Base-by-base conservation (phyloP, 2,113 vertebrate genomes). In the Pachyramphus minor region DNA sequence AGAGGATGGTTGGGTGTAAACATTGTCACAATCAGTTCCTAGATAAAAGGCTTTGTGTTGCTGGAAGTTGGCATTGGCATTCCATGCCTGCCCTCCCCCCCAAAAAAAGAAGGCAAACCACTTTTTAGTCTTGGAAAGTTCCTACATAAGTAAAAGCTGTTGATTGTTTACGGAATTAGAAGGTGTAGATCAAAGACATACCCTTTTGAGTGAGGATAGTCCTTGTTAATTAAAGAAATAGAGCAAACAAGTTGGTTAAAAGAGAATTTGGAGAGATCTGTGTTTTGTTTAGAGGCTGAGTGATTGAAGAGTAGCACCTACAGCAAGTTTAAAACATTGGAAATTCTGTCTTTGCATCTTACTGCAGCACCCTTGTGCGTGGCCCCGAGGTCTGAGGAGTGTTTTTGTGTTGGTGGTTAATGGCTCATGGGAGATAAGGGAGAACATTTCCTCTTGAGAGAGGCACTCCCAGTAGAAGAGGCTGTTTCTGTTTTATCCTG, bases 351-450 rank as follows among this genome's bases (percentile, higher is more conserved):
- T 60, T 55, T 87, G 39, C n/a, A 28, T 44, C 47, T 87, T 72
- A 59, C 2, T 1, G 0, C 53, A 56, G 41, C 30, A 20, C 4
- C 12, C 6, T 2, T 47, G 27, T 35, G 37, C 1, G 1, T 67
- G 42, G 44, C 37, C 44, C 3, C 0, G 35, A 53, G 27, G 49
- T 31, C 23, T 53, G 28, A 69, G 79, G 23, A 66, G 5, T 35
- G 8, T 42, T 79, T 74, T 68, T 39, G 22, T 62, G 37, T 16
- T 66, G 39, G 28, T 17, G 60, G 24, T 19, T 45, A 17, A 15
- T 64, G 56, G 44, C 30, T 78, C 35, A 5, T 15, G 47, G 56
- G 39, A 64, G 39, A 39, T 27, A 4, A 2, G 27, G 55, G 21
- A 78, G 10, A 35, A 10, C 42, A 42, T 23, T 69, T 93, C 42